phyloP scores from a whole-genome alignment of 2,888 invertebrate species.

The Asteroscopus sphinx region DNA sequence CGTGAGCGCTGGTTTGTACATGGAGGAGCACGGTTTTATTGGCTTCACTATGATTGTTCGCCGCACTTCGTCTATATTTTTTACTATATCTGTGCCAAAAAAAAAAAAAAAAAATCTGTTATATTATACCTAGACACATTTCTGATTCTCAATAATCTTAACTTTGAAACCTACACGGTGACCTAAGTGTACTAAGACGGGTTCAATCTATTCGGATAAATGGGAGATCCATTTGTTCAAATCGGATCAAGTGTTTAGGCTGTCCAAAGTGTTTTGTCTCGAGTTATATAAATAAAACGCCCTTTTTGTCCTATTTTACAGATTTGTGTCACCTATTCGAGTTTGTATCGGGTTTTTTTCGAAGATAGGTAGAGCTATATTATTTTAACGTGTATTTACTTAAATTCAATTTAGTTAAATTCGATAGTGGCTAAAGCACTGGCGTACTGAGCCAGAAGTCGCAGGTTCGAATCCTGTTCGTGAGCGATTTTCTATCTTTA shows the following conservation, averaged over 20 bases:
- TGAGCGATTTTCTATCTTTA: too few relatives aligned
- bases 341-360: background rate
- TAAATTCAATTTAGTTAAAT: too few relatives aligned
- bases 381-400: background rate
- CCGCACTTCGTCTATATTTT: too few relatives aligned
- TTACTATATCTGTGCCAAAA: too few relatives aligned
- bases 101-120: too few relatives aligned
- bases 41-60: too few relatives aligned
- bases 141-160: slow-evolving; percentile 15
- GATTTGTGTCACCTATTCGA: background rate
- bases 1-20: too few relatives aligned
- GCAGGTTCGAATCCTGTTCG: too few relatives aligned
- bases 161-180: slow-evolving; percentile 40
- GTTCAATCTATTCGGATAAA: slow-evolving; percentile 57
- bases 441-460: too few relatives aligned
- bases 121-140: background rate
- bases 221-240: slow-evolving; percentile 51
- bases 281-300: slow-evolving; percentile 23
- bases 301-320: slow-evolving; percentile 21
- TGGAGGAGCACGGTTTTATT: too few relatives aligned
- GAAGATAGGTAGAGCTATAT: background rate
- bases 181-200: slow-evolving; percentile 39
- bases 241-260: slow-evolving; percentile 50
- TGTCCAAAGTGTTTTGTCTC: slow-evolving; percentile 45
- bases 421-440: too few relatives aligned